Base-by-base conservation (phyloP, 2,113 vertebrate species). In the Mola mola region DNA sequence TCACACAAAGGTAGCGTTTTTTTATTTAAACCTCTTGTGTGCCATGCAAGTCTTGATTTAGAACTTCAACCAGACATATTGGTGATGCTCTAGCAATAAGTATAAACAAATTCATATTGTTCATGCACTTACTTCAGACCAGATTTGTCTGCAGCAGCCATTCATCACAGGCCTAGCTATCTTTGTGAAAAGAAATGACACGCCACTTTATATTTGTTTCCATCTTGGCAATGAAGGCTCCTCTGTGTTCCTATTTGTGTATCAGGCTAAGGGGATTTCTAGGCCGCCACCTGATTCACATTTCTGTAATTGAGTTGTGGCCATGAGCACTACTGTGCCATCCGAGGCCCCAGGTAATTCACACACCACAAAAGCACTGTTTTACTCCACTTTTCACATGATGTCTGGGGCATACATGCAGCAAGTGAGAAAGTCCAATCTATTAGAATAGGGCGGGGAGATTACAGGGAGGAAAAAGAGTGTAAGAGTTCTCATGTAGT, bases 221-320 rank as follows among this genome's bases (percentile, higher is more conserved):
- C 3, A 9, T 76, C 58, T 60, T 71, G 56, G 55, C 77, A 43
- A 72, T 77, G 77, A 84, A 85, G 77, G 81, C 67, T 55, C 76
- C 82, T 81, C 75, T 87, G 56, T 87, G 75, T 82, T 69, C 76
- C 64, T 75, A 58, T 60, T 75, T 80, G 75, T 57, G 62, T 52
- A 58, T 69, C 73, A 64, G 67, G 77, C 62, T 64, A 19, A 84
- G 86, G 86, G 88, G 83, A 85, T 87, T 89, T 88, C 81, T 81
- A 40, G 64, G 37, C 66, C 21, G 75, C 82, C 88, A 85, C 87
- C 89, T 88, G 87, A 88, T 81, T 91, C 85, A 74, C 81, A 87
- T 88, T 87, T 77, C 76, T 75, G 77, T 88, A 87, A 89, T 91
- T 84, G 82, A 88, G 84, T 89, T 88, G 81, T 77, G 72, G 86